Evolutionary conservation across 2,797 vertebrate genomes (phyloP).

Genomic region (Hapalemur alaotrensis): DNA sequence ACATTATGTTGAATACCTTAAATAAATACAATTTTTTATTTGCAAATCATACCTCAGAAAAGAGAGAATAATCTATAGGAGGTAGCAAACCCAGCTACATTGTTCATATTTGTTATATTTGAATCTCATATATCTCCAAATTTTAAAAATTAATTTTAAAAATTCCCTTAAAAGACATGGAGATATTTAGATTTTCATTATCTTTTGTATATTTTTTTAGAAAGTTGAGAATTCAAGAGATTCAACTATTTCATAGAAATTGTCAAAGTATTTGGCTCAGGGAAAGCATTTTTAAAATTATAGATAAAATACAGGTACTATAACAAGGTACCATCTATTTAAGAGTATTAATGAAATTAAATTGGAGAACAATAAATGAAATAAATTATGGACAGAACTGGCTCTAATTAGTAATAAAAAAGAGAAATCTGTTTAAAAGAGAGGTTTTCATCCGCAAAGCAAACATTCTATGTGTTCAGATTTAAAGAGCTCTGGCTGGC

Average conservation of each 20-base stretch:
- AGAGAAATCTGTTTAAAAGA: neutral
- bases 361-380: neutral
- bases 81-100: neutral
- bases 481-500: neutral
- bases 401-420: neutral
- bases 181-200: neutral
- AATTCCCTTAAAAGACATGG: neutral
- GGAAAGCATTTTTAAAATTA: neutral
- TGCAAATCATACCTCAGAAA: neutral
- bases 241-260: neutral
- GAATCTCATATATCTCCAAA: neutral
- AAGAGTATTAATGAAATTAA: neutral
- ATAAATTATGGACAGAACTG: neutral
- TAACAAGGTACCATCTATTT: neutral
- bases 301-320: neutral
- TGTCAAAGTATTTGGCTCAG: neutral
- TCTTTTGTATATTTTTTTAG: neutral
- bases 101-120: neutral
- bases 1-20: neutral
- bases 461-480: neutral
- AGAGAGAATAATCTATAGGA: neutral
- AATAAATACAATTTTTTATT: neutral
- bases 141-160: neutral
- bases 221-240: neutral
- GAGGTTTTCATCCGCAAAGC: neutral